Base-by-base conservation (phyloP, 2,888 invertebrate genomes). In the Harmothoe impar region DNA sequence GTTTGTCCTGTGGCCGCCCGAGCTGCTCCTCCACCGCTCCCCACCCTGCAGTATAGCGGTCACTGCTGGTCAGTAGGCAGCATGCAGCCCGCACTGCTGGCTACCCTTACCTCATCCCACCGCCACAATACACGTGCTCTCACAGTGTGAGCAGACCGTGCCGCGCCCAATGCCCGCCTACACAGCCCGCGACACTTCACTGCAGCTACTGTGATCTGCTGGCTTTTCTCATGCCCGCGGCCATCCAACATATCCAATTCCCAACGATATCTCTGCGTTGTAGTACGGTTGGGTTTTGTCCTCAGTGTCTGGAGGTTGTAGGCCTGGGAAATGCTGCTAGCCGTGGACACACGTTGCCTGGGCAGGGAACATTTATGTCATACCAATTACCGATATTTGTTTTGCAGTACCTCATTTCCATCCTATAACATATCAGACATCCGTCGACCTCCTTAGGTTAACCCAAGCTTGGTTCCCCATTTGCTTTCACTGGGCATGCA, bases 11-110 rank as follows among this genome's bases (percentile, higher is more conserved):
- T 35, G 43, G 33, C 81, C 17, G 35, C 17, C 81, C 43, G 20
- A 20, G 35, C 81, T 43, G n/a, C 77, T 81, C 81, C 81, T 31
- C 31, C 77, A 29, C 81, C 81, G 77, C 77, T 29, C 77, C 29
- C 25, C 25, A 20, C 35, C 33, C 81, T 20, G 35, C 23, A 33
- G 20, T 7, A 35, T 29, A 10, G 15, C 43, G 81, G 81, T 81
- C 81, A 81, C 35, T 35, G 25, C 81, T 25, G 81, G 81, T 81
- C 81, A 81, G 33, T 12, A 20, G 17, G 17, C 31, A 25, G 29
- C 77, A 15, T 31, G 17, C 77, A 25, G 25, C 31, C 62, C 77
- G 31, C 77, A 10, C 77, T 62, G 10, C 3, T 62, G 20, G 77
- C 25, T 25, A 31, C 1, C 77, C 17, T 77, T 77, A 31, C 62